phyloP scores from a whole-genome alignment of 1,140 invertebrate species.

The Camponotus vicinus region DNA sequence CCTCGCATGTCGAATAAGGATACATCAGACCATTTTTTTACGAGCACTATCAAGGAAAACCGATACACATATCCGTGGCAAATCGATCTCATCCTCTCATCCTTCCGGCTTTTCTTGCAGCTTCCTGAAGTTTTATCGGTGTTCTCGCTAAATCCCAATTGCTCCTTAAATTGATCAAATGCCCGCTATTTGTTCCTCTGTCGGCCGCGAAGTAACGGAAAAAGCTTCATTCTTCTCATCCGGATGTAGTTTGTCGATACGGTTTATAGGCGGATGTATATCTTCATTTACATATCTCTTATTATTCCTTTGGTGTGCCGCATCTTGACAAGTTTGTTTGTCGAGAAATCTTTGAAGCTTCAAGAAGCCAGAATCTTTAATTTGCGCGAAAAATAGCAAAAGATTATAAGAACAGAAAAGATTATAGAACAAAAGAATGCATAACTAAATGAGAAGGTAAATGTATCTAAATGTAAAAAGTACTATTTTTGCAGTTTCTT shows the following conservation, averaged over 20 bases:
- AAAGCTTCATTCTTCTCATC: conserved; percentile 10
- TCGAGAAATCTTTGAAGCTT: neutral
- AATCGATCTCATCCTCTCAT: neutral
- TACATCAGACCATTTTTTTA: conserved; percentile 23
- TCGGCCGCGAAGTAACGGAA: conserved; percentile 15
- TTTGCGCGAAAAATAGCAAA: neutral
- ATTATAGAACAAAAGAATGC: neutral
- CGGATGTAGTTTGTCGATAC: neutral
- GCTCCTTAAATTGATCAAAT: conserved; percentile 40
- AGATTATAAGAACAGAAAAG: too few relatives aligned
- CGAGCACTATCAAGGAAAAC: conserved; percentile 22
- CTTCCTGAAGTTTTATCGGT: conserved; percentile 32
- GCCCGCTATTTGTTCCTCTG: conserved; percentile 33
- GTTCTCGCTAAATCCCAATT: conserved; percentile 39
- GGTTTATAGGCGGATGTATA: neutral
- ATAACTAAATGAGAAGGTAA: neutral
- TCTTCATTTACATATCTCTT: neutral
- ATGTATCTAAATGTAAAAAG: neutral
- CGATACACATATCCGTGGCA: conserved; percentile 14
- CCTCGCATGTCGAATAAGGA: conserved; percentile 22
- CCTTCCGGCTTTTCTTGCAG: neutral
- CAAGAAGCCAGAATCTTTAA: neutral
- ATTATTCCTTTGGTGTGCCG: neutral
- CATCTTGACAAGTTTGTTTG: neutral
- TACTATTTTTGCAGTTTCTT: neutral